Percentiles rank a stretch among this genome's conserved stretches.
phyloP scores from a whole-genome alignment of 37 sponge, comb jelly and placozoan species.

The Ephydatia muelleri region DNA sequence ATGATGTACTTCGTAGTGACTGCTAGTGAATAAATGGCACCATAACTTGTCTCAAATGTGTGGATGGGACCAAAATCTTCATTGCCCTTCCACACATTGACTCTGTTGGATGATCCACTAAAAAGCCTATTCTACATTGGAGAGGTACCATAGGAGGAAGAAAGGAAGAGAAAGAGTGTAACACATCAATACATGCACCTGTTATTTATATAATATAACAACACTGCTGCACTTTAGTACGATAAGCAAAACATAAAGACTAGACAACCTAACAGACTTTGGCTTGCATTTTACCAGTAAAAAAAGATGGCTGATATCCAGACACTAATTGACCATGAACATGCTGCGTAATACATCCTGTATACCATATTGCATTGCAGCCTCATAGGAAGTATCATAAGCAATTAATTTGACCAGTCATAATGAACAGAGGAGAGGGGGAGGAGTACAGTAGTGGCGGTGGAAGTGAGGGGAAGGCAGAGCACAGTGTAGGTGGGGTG shows the following conservation, averaged over 20 bases:
- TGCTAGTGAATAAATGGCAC: conserved; percentile 89
- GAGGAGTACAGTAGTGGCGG: not conserved
- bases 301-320: too few species aligned
- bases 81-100: conserved; percentile 80
- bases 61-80: conserved; percentile 68
- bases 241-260: too few species aligned
- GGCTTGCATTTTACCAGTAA: too few species aligned
- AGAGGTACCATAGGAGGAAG: not conserved
- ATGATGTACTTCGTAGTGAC: conserved; percentile 80
- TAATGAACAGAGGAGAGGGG: not conserved
- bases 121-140: conserved; percentile 64
- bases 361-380: too few species aligned
- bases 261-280: too few species aligned
- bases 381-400: too few species aligned
- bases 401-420: too few species aligned
- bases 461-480: not conserved
- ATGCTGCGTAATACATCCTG: too few species aligned
- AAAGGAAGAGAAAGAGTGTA: not conserved
- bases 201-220: too few species aligned
- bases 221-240: too few species aligned
- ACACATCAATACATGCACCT: too few species aligned
- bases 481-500: not conserved
- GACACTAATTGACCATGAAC: too few species aligned
- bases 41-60: conserved; percentile 60
- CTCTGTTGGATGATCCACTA: conserved; percentile 80